Base-by-base conservation (phyloP, 1,140 invertebrate genomes). In the Formica exsecta region DNA sequence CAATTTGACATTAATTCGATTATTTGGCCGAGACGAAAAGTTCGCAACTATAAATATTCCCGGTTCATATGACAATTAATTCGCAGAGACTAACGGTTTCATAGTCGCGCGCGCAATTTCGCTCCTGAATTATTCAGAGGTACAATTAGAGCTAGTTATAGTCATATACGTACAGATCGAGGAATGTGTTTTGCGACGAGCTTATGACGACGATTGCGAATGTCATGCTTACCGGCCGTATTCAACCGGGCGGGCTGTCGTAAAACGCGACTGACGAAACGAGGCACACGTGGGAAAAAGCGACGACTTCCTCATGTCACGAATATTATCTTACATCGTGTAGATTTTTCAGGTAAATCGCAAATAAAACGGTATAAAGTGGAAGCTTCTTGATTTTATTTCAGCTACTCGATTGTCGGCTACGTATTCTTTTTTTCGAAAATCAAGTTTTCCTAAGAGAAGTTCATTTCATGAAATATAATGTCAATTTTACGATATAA, bases 91-190 rank as follows among this genome's bases (percentile, higher is more conserved):
- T 74, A 83, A 83, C 38, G 68, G n/a, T 81, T 73, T 73, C 66
- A 71, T 74, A 83, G 65, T n/a, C 48, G n/a, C 8, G 19, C 36
- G 38, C 16, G 38, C 29, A n/a, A 32, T 41, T 29, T 19, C 66
- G 29, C 38, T 61, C 22, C 3, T 83, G 79, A 83, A 83, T 83
- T 80, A 83, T 83, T 83, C 79, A 83, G n/a, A 83, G 19, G 73
- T 41, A 62, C 54, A 71, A 74, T 74, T 83, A 83, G 19, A 71
- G 57, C 25, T 29, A 13, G 41, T 62, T 73, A 8, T 74, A 41
- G 59, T 73, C 54, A 73, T 36, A 61, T 81, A 61, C 57, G 44
- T 73, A 59, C 54, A 36, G 9, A 32, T 80, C 38, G 65, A 81
- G 36, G 6, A 16, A 44, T 54, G 5, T 36, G 38, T 83, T 48